Evolutionary conservation across 2,113 vertebrate species (phyloP), one percentile per base, ranked within the genome.

Genomic region (Myrmecobius fasciatus): DNA sequence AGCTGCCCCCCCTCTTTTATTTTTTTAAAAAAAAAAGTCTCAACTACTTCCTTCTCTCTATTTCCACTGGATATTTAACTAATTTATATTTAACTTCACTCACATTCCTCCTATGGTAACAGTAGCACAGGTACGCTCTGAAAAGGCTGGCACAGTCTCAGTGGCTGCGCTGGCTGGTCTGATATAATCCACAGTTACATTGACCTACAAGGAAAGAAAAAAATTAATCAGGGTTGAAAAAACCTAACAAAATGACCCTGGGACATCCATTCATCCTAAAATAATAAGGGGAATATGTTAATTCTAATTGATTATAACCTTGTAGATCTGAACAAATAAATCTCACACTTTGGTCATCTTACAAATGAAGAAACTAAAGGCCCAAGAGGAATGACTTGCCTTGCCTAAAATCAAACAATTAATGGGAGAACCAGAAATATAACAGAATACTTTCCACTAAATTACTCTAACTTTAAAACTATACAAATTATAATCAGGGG

Each of bases 161-260:
- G 99, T 99, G 88, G 99, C 99, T 0, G 98, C 98, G 52, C 99
- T 99, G 92, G 99, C 99, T 0, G 99, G 99, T 96, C 99, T 98
- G 98, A 99, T 99, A 99, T 99, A 99, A 98, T 99, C 99, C 91
- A 99, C 99, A 0, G 98, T 99, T 97, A 99, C 99, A 7, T 99
- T 99, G 98, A 99, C 99, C 99, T 99, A 49, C 0, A 98, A 97
- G 83, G 20, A 93, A 93, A 95, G 48, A 96, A 67, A 67, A 25
- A 60, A 94, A 67, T 91, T 0, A 0, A 52, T 94, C 91, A 94
- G 90, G 52, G 22, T 11, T 89, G 31, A 9, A 83, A 43, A 47
- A 89, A 24, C 89, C 12, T 49, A 83, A 22, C 31, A 54, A 92
- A 46, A 31, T 0, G 51, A 51, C 36, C 89, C 52, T 52, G 36